These are phyloP conservation scores for Pitta sordida DNA, from an alignment of 2,113 vertebrate species.

Conservation along the genomic window DNA sequence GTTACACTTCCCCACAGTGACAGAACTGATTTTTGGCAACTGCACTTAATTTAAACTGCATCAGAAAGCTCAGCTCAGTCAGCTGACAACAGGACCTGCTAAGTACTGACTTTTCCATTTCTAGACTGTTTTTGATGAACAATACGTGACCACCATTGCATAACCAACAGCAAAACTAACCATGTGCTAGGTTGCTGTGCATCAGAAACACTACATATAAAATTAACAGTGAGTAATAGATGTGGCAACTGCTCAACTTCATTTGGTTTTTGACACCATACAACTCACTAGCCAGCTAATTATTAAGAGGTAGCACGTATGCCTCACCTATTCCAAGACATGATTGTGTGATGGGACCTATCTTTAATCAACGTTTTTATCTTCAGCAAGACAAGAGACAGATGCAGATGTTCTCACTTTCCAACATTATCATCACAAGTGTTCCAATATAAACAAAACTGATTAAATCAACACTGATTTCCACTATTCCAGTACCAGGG, in stretches of 20 bases:
- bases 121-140: neutral
- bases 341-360: neutral
- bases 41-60: neutral
- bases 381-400: neutral
- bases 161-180: neutral
- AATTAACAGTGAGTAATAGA: constrained; percentile 10
- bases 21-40: constrained; percentile 58
- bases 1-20: neutral
- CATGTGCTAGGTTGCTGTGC: constrained; percentile 6
- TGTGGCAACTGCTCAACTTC: neutral
- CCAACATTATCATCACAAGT: neutral
- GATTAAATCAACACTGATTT: neutral
- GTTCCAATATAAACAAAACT: neutral
- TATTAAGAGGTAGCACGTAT: constrained; percentile 48
- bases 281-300: neutral
- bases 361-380: neutral
- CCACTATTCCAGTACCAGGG: constrained; percentile 7
- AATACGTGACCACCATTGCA: neutral
- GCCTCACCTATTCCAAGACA: constrained; percentile 15
- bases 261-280: neutral
- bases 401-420: neutral
- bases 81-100: neutral
- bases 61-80: neutral
- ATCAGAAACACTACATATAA: constrained; percentile 8
- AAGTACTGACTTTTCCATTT: neutral